Base-by-base conservation (phyloP, 2,888 invertebrate species). In the Erpobdella octoculata region DNA sequence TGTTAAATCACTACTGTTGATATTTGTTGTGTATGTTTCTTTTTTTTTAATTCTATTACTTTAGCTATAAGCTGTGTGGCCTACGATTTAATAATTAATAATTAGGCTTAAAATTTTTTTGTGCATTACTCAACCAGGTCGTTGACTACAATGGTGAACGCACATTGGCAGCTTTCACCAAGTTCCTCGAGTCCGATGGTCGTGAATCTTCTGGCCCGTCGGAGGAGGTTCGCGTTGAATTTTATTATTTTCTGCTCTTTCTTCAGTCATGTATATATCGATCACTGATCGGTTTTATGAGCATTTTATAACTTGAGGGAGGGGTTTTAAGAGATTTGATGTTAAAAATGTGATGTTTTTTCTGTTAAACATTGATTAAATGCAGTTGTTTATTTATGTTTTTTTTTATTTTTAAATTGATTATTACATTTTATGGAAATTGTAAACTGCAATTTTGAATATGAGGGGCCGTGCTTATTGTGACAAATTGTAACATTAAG, bases 81-180 rank as follows among this genome's bases (percentile, higher is more conserved):
- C 15, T 35, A 38, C 36, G 33, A 36, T 15, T 65, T 35, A 21
- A n/a, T 61, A 3, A 21, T 15, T 25, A 61, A 18, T 4, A 21
- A 46, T 46, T 15, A 15, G 18, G 12, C 12, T 46, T 15, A 15
- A 46, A 15, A 46, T 46, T 15, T 28, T 62, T 35, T 64, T 9
- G 71, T 64, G 18, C 36, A 5, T 38, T 9, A 66, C 46, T 71
- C 18, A 21, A n/a, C n/a, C 74, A 85, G 84, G 81, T 84, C 71
- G 88, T 97, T 79, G 93, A 96, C 81, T 99, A 92, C 87, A 91
- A 90, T 80, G 93, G 96, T 75, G 95, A 95, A 82, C 88, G 98
- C 81, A 96, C 95, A 78, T 86, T 97, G 77, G 94, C 92, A 78
- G 96, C 89, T 73, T 88, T 99, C 81, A 87, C 89, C 76, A 92